phyloP scores from a whole-genome alignment of 1,140 invertebrate species.

The Conus betulinus region DNA sequence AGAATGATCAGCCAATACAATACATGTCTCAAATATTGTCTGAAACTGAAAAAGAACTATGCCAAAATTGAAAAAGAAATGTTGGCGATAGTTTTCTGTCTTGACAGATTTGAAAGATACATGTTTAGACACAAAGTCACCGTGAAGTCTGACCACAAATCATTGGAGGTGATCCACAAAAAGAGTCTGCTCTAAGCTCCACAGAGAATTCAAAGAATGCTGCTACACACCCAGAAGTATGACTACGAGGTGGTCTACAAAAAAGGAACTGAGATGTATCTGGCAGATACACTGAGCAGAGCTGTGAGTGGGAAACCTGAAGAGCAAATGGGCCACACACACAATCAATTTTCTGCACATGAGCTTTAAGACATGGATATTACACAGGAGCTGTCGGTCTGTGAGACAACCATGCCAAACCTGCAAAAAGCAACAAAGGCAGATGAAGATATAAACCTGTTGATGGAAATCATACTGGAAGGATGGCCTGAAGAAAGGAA shows the following conservation, averaged over 20 bases:
- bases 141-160: conserved; percentile 49
- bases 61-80: conserved; percentile 76
- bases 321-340: neutral
- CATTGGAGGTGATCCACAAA: conserved; percentile 47
- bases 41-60: conserved; percentile 67
- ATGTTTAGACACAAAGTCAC: conserved; percentile 66
- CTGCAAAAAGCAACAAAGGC: neutral
- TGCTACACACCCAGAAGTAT: conserved; percentile 72
- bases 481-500: conserved; percentile 24
- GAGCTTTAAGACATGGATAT: conserved; percentile 1
- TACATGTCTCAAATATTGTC: conserved; percentile 72
- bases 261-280: conserved; percentile 71
- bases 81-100: conserved; percentile 68
- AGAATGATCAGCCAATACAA: conserved; percentile 59
- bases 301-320: neutral
- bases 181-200: conserved; percentile 46
- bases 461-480: neutral
- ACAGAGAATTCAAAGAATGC: conserved; percentile 49
- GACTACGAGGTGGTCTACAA: conserved; percentile 73
- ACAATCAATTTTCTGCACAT: neutral
- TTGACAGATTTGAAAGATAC: conserved; percentile 72
- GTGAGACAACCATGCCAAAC: neutral
- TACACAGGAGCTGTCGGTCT: neutral
- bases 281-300: conserved; percentile 66
- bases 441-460: conserved; percentile 9